These are phyloP conservation scores for Eupithecia inturbata DNA, from an alignment of 2,888 invertebrate species.

Conservation along the genomic window DNA sequence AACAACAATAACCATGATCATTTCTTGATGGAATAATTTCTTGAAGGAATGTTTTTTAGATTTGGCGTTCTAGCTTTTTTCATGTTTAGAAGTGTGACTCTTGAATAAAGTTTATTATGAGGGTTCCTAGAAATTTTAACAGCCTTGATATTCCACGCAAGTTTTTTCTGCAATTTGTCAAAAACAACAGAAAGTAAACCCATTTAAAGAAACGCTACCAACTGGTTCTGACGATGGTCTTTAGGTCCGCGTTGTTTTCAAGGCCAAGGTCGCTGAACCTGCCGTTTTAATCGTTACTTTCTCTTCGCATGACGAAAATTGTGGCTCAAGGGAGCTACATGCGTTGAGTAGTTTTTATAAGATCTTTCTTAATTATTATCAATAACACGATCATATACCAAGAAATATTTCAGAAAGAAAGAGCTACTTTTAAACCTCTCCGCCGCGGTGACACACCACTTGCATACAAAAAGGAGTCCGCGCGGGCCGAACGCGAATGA, in stretches of 20 bases:
- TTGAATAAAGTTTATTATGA: background rate
- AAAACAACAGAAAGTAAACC: background rate
- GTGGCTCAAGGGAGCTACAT: background rate
- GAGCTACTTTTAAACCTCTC: background rate
- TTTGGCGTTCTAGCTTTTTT: background rate
- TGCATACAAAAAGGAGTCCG: background rate
- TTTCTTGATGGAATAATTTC: background rate
- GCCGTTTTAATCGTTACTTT: background rate
- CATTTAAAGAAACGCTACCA: background rate
- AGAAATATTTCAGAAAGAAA: background rate
- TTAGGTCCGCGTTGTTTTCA: slow-evolving; percentile 13
- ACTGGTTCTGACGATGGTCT: background rate
- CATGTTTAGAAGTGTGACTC: background rate
- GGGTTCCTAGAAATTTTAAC: background rate
- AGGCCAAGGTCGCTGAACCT: slow-evolving; percentile 12
- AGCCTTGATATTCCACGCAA: background rate
- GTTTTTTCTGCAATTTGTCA: background rate
- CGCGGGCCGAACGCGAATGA: background rate
- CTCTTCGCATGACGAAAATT: background rate
- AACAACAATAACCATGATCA: background rate
- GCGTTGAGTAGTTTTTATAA: background rate
- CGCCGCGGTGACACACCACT: background rate
- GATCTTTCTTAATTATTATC: background rate
- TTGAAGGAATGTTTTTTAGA: too few relatives aligned
- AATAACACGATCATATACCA: background rate